Conservation (phyloP, 1,140 invertebrate species). For the Thrips palmi region DNA sequence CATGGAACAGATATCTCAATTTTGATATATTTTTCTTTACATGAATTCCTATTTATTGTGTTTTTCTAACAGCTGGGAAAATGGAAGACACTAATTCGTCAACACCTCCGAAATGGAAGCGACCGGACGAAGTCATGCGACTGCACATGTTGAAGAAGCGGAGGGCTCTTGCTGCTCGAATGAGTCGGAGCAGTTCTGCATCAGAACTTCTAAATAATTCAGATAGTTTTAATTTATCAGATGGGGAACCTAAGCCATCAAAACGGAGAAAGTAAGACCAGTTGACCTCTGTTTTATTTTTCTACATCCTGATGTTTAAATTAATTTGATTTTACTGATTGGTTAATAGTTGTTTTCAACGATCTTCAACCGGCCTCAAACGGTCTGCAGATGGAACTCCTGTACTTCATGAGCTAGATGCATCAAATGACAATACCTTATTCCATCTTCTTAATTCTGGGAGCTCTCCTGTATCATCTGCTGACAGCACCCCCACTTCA, state of each 20-base stretch:
- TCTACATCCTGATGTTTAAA: conserved; percentile 1
- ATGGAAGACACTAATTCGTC: conserved; percentile 8
- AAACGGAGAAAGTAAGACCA: conserved; percentile 43
- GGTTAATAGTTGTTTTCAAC: no score
- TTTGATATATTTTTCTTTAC: no score
- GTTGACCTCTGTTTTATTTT: conserved; percentile 27
- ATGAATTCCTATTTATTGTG: no score
- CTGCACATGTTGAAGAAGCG: conserved; percentile 47
- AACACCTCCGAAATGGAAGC: conserved; percentile 29
- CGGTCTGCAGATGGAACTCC: no score
- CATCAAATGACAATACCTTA: no score
- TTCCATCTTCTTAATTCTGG: no score
- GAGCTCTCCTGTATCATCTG: no score
- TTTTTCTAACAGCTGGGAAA: no score
- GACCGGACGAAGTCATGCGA: conserved; percentile 44
- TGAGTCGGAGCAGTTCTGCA: conserved; percentile 23
- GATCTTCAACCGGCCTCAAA: no score
- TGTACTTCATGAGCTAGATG: no score
- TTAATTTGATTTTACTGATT: no score
- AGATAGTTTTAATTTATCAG: conserved; percentile 8
- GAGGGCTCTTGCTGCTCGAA: conserved; percentile 42
- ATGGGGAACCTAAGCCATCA: conserved; percentile 5
- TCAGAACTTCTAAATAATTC: conserved; percentile 9
- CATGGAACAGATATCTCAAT: no score
- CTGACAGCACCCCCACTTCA: background rate